Conservation (phyloP, 2,888 invertebrate species). For the Spodoptera littoralis region DNA sequence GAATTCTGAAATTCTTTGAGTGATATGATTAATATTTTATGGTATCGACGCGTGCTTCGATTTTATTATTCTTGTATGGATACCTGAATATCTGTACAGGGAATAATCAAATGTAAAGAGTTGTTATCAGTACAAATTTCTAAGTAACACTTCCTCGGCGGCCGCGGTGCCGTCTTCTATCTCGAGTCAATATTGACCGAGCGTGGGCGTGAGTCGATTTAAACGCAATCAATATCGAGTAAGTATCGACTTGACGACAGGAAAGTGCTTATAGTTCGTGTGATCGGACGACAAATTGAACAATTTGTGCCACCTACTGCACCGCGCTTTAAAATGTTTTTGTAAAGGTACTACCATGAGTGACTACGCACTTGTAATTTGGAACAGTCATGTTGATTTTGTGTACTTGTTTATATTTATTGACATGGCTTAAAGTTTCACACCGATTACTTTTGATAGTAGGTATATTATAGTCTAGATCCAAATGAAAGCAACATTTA, state of each 20-base stretch:
- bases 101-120: constrained; percentile 71
- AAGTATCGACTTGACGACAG: constrained; percentile 66
- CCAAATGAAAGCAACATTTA: constrained; percentile 12
- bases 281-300: constrained; percentile 57
- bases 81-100: constrained; percentile 49
- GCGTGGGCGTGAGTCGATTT: constrained; percentile 83
- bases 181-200: constrained; percentile 82
- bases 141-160: constrained; percentile 80
- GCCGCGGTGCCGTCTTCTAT: constrained; percentile 70
- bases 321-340: constrained; percentile 50
- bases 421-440: not conserved
- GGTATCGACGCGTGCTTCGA: constrained; percentile 38
- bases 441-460: too few species aligned
- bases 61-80: constrained; percentile 42
- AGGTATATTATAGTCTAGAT: constrained; percentile 3
- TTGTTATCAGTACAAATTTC: constrained; percentile 82
- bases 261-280: constrained; percentile 69
- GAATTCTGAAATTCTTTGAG: constrained; percentile 14
- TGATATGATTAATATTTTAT: constrained; percentile 23
- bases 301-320: constrained; percentile 60
- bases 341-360: constrained; percentile 21
- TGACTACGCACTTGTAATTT: constrained; percentile 43
- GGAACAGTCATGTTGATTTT: constrained; percentile 37
- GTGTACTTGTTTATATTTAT: constrained; percentile 17
- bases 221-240: constrained; percentile 78